Evolutionary conservation across 2,797 vertebrate species (phyloP).

Genomic region (Dendrocincla tyrannina): DNA sequence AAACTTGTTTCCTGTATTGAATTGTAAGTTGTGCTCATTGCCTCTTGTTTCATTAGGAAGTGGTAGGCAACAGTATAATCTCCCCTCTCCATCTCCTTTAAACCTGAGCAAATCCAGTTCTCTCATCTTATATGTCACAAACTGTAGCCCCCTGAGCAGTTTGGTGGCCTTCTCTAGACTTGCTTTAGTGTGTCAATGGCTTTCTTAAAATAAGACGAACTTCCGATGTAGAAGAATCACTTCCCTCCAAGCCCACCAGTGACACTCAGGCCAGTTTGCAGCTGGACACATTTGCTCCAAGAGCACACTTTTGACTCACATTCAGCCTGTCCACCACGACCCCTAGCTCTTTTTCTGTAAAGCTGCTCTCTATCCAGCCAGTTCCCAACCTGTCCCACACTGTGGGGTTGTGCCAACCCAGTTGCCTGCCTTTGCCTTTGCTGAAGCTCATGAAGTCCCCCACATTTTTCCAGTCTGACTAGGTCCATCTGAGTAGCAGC

Average conservation of each 20-base stretch:
- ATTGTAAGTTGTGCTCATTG: not conserved
- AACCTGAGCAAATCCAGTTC: not conserved
- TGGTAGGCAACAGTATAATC: not conserved
- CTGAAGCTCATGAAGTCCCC: not conserved
- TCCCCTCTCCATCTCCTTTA: not conserved
- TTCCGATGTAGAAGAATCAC: not conserved
- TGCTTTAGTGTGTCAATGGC: not conserved
- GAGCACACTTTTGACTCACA: not conserved
- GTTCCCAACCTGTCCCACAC: not conserved
- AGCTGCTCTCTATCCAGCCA: not conserved
- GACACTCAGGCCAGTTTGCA: not conserved
- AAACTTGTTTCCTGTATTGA: not conserved
- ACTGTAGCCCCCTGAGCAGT: not conserved
- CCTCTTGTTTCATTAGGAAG: not conserved
- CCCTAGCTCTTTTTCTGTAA: not conserved
- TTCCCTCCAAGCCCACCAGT: not conserved
- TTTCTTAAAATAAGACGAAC: not conserved
- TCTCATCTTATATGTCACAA: not conserved
- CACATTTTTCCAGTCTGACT: constrained; percentile 22
- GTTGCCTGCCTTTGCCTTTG: not conserved
- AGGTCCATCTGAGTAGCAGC: not conserved
- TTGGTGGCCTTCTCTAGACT: not conserved
- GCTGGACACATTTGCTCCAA: not conserved
- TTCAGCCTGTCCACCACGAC: not conserved
- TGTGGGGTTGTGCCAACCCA: not conserved